Evolutionary conservation across 2,113 vertebrate species (phyloP).

Genomic region (Menura novaehollandiae): DNA sequence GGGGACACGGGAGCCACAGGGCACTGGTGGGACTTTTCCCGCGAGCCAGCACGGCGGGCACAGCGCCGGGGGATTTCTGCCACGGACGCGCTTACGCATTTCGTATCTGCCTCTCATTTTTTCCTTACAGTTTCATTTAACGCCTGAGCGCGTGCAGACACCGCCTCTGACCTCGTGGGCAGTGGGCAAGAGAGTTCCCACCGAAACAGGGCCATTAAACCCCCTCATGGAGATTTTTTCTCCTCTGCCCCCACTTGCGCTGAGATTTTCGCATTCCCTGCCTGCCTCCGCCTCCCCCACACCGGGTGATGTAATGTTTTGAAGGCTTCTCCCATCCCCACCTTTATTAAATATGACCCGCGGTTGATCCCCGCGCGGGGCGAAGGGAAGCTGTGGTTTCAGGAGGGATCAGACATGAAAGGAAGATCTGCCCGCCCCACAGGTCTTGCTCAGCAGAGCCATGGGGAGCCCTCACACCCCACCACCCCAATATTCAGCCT

Average conservation of each 20-base stretch:
- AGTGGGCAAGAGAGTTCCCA: slow-evolving; percentile 47
- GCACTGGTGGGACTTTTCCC: rapidly evolving
- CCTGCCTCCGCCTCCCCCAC: slow-evolving; percentile 14
- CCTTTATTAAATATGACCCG: slow-evolving; percentile 84
- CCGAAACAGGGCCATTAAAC: slow-evolving; percentile 55
- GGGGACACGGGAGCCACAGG: rapidly evolving
- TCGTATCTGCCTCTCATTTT: background rate
- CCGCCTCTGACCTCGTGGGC: slow-evolving; percentile 54
- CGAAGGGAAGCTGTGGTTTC: slow-evolving; percentile 67
- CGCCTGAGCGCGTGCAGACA: slow-evolving; percentile 40
- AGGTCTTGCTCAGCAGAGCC: slow-evolving; percentile 47
- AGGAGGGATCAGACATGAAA: slow-evolving; percentile 52
- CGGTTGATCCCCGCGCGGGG: slow-evolving; percentile 65
- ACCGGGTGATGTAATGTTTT: slow-evolving; percentile 59
- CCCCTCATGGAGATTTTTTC: slow-evolving; percentile 1
- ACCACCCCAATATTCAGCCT: background rate
- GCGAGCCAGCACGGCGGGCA: rapidly evolving
- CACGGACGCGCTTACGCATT: background rate
- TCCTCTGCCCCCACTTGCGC: slow-evolving; percentile 22
- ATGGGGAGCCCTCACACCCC: background rate
- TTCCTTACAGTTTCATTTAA: slow-evolving; percentile 49
- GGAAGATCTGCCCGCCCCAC: slow-evolving; percentile 43
- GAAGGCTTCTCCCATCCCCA: slow-evolving; percentile 67
- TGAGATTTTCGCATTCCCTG: slow-evolving; percentile 8
- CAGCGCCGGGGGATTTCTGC: slow-evolving; percentile 11